phyloP scores from a whole-genome alignment of 2,797 vertebrate species.

The Sphenopsis melanotis region DNA sequence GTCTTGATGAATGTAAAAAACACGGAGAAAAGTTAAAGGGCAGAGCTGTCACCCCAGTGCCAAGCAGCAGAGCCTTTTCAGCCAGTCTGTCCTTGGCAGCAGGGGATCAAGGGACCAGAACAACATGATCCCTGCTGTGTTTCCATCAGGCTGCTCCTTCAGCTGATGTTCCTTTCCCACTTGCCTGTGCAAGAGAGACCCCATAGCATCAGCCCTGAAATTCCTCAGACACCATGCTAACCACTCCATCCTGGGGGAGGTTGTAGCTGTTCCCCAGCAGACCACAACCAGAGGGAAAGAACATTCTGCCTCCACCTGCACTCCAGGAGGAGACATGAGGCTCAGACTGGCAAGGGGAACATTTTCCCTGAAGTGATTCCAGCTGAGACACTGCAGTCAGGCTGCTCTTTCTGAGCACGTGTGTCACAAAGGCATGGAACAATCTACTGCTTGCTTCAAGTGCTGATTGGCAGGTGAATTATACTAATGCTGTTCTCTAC shows the following conservation, averaged over 20 bases:
- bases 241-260: background rate
- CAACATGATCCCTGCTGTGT: background rate
- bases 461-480: background rate
- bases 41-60: background rate
- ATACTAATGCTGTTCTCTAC: background rate
- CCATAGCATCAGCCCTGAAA: background rate
- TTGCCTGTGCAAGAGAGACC: background rate
- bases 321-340: background rate
- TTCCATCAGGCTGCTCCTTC: background rate
- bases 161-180: background rate
- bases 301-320: background rate
- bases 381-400: background rate
- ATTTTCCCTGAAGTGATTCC: background rate
- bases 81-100: background rate
- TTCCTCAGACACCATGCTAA: conserved; percentile 30
- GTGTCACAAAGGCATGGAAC: background rate
- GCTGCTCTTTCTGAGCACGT: background rate
- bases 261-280: background rate
- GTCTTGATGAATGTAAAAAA: background rate
- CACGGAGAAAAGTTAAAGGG: background rate
- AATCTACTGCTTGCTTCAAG: background rate
- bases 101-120: background rate
- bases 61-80: background rate
- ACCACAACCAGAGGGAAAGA: conserved; percentile 12
- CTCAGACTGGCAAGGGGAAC: background rate